Conservation (phyloP, 2,888 invertebrate species). For the Balanococcus diminutus region DNA sequence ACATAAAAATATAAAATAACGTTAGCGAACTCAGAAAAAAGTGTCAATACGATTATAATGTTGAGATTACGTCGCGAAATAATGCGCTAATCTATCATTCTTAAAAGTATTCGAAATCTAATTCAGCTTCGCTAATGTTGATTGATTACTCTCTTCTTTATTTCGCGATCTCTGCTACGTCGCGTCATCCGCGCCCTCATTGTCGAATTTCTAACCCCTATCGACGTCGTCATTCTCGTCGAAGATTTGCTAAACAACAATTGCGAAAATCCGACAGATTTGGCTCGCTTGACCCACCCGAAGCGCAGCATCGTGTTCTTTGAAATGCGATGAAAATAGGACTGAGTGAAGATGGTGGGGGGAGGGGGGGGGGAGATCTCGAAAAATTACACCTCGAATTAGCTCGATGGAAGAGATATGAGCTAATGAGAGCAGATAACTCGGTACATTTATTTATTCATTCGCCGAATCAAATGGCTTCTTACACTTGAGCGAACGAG, state of each 20-base stretch:
- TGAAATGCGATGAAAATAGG: not conserved
- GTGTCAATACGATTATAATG: not conserved
- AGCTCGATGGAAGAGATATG: too few species aligned
- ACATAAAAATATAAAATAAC: too few species aligned
- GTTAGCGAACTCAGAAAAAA: too few species aligned
- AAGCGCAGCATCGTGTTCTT: not conserved
- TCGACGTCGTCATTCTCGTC: not conserved
- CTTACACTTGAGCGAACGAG: not conserved
- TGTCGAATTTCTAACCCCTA: not conserved
- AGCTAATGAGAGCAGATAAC: not conserved
- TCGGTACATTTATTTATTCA: not conserved
- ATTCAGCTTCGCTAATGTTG: constrained; percentile 20
- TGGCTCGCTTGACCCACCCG: too few species aligned
- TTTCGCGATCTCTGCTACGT: not conserved
- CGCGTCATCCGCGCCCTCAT: not conserved
- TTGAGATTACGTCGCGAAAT: not conserved
- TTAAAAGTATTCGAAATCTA: constrained; percentile 28
- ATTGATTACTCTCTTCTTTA: constrained; percentile 1
- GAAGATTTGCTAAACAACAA: not conserved
- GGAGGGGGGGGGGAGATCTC: too few species aligned
- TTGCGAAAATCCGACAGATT: not conserved
- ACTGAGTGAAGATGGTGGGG: too few species aligned
- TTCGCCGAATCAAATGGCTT: too few species aligned
- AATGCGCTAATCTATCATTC: constrained; percentile 24
- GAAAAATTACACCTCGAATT: too few species aligned